Percentiles rank a stretch among this genome's conserved stretches.
phyloP scores from a whole-genome alignment of 2,888 invertebrate genomes.

The Lottia gigantea region DNA sequence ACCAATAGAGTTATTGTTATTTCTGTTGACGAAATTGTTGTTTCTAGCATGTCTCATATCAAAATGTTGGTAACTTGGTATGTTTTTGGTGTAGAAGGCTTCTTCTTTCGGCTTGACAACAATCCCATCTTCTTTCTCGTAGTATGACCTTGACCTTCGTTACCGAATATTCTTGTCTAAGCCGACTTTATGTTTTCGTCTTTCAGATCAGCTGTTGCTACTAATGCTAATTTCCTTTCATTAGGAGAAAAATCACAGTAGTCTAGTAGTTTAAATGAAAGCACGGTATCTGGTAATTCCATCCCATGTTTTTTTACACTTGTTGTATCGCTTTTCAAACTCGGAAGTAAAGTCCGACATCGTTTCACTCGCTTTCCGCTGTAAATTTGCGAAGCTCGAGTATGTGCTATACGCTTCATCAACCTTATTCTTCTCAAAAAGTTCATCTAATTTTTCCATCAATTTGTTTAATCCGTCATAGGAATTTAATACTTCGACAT shows the following conservation, averaged over 20 bases:
- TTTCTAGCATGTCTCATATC: no score
- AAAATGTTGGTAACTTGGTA: no score
- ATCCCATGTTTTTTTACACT: background rate
- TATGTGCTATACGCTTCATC: background rate
- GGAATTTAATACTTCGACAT: background rate
- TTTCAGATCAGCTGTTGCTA: conserved; percentile 18
- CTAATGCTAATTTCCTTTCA: conserved; percentile 21
- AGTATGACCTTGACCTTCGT: conserved; percentile 15
- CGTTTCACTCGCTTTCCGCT: background rate
- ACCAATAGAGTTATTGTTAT: no score
- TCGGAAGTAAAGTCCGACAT: background rate
- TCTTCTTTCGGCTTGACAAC: background rate
- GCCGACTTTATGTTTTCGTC: conserved; percentile 23
- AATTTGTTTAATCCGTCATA: background rate
- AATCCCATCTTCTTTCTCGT: background rate
- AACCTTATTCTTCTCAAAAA: background rate
- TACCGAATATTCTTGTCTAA: conserved; percentile 11
- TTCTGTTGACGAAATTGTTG: no score
- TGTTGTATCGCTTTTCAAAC: background rate
- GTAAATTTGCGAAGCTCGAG: background rate
- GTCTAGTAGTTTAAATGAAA: conserved; percentile 10
- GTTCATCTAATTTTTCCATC: background rate
- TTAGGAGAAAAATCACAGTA: no score
- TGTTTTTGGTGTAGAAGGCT: conserved; percentile 7
- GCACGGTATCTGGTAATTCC: background rate